Conservation (phyloP, 2,797 vertebrate genomes). For the Siniperca obscura region DNA sequence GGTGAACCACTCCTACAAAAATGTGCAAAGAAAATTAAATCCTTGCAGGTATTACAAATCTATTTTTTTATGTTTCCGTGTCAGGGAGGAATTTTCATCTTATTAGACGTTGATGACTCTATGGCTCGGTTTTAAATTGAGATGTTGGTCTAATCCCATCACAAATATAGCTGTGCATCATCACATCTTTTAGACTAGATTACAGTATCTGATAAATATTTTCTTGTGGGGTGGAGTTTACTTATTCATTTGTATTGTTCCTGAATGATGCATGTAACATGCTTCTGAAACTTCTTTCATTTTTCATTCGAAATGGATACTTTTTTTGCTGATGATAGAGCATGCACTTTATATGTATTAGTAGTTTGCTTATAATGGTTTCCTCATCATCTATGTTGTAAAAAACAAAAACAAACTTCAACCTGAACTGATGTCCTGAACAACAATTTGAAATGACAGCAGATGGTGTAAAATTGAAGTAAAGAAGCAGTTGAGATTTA, state of each 20-base stretch:
- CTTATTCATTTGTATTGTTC: slow-evolving; percentile 35
- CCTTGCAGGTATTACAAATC: slow-evolving; percentile 13
- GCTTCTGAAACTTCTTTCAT: slow-evolving; percentile 29
- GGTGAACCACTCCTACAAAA: neutral
- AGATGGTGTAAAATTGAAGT: neutral
- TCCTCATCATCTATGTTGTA: neutral
- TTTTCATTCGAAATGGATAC: slow-evolving; percentile 16
- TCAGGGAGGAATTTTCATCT: slow-evolving; percentile 12
- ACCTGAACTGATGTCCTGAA: slow-evolving; percentile 11
- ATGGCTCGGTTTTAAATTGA: slow-evolving; percentile 1
- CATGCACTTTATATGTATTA: slow-evolving; percentile 53
- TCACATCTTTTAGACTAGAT: slow-evolving; percentile 9
- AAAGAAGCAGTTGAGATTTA: neutral
- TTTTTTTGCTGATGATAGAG: slow-evolving; percentile 39
- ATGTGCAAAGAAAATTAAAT: slow-evolving; percentile 16
- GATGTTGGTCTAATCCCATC: neutral
- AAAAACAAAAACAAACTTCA: slow-evolving; percentile 5
- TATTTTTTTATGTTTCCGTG: slow-evolving; percentile 17
- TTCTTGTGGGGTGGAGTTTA: slow-evolving; percentile 23
- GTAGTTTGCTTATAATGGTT: slow-evolving; percentile 19
- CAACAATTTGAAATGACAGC: slow-evolving; percentile 24
- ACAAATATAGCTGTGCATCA: slow-evolving; percentile 20
- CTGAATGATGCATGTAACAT: slow-evolving; percentile 44
- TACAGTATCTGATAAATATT: neutral
- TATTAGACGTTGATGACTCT: slow-evolving; percentile 9